Percentiles rank a stretch among this genome's conserved stretches.
phyloP scores from a whole-genome alignment of 2,888 invertebrate species.

The Cosmia trapezina region DNA sequence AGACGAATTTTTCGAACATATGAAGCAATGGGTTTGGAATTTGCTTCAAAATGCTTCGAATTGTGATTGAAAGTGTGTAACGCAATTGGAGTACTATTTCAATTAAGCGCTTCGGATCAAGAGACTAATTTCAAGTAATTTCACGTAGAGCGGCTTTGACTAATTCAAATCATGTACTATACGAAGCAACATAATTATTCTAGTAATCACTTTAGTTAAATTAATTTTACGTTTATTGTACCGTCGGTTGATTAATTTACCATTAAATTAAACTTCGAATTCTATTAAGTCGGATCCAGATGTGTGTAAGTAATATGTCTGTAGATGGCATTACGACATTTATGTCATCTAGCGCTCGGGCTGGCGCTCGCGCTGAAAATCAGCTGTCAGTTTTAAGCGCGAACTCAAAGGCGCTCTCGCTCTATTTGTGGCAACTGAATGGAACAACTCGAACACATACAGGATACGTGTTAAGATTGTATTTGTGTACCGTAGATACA shows the following conservation, averaged over 20 bases:
- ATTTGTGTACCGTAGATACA: neutral
- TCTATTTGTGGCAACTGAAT: neutral
- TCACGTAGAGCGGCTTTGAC: neutral
- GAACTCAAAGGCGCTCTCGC: neutral
- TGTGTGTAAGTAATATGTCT: too few relatives aligned
- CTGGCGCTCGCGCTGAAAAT: neutral
- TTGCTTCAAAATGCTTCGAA: neutral
- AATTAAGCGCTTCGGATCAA: slow-evolving; percentile 3
- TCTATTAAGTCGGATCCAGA: too few relatives aligned
- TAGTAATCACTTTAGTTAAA: slow-evolving; percentile 5
- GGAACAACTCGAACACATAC: neutral
- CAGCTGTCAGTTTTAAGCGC: neutral
- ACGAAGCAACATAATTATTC: slow-evolving; percentile 9
- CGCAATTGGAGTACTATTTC: neutral
- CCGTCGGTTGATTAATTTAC: neutral
- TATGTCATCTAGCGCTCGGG: neutral
- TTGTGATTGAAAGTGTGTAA: neutral
- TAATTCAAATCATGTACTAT: slow-evolving; percentile 22
- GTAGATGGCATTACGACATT: too few relatives aligned
- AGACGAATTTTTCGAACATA: neutral
- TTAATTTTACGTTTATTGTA: slow-evolving; percentile 1
- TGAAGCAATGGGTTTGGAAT: neutral
- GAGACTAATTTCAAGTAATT: slow-evolving; percentile 17
- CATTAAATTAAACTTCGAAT: slow-evolving; percentile 5
- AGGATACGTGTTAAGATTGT: neutral